Percentiles rank a stretch among this genome's conserved stretches.
Conservation (phyloP, 2,888 invertebrate genomes). For the Sinelater perroti region DNA sequence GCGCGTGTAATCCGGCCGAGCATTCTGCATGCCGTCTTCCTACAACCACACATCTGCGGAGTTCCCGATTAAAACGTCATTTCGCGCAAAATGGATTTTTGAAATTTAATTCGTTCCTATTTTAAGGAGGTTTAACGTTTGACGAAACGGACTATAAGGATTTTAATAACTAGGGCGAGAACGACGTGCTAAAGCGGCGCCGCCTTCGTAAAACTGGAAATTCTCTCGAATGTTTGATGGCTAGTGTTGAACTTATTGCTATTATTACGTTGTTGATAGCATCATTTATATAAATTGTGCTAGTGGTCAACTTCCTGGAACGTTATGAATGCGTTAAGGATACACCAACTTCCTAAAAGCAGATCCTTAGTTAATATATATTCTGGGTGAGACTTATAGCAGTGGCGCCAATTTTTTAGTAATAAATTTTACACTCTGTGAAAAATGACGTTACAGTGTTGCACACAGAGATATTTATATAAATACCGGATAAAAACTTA, state of each 20-base stretch:
- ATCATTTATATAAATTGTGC: not conserved
- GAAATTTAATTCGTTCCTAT: conserved; percentile 41
- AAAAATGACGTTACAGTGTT: not conserved
- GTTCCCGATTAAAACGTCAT: conserved; percentile 44
- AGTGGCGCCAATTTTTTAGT: not conserved
- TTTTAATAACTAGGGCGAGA: conserved; percentile 22
- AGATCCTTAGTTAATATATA: too few relatives aligned
- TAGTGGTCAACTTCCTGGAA: not conserved
- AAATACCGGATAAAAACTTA: too few relatives aligned
- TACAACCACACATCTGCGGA: conserved; percentile 38
- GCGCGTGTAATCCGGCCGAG: conserved; percentile 43
- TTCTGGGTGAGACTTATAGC: too few relatives aligned
- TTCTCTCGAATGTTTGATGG: conserved; percentile 22
- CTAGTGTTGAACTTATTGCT: conserved; percentile 13
- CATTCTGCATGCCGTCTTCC: conserved; percentile 41
- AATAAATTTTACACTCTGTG: not conserved
- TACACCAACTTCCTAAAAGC: too few relatives aligned
- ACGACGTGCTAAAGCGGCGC: conserved; percentile 25
- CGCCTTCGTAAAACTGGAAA: conserved; percentile 19
- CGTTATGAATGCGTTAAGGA: too few relatives aligned
- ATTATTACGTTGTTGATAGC: conserved; percentile 14
- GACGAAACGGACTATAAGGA: conserved; percentile 25
- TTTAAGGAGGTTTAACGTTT: conserved; percentile 30
- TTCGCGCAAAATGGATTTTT: conserved; percentile 45
- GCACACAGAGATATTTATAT: too few relatives aligned